Conservation (phyloP, 2,888 invertebrate species). For the Pinctada fucata region DNA sequence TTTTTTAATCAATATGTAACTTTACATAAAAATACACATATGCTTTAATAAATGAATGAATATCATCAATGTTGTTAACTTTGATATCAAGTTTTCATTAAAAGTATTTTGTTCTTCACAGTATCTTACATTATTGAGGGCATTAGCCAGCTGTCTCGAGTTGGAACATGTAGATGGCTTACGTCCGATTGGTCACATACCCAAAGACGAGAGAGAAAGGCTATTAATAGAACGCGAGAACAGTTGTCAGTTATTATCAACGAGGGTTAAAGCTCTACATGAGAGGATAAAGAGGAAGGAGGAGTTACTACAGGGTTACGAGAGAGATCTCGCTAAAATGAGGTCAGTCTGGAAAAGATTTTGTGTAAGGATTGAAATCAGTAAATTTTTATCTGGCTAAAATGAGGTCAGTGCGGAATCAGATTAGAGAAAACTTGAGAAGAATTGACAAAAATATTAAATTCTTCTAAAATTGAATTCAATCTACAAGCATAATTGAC, state of each 20-base stretch:
- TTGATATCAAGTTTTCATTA: too few relatives aligned
- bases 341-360: conserved; percentile 53
- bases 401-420: too few relatives aligned
- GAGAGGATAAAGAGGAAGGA: conserved; percentile 74
- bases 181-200: conserved; percentile 74
- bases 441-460: too few relatives aligned
- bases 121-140: conserved; percentile 71
- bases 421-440: too few relatives aligned
- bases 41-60: too few relatives aligned
- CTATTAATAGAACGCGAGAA: conserved; percentile 68
- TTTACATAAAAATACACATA: too few relatives aligned
- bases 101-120: conserved; percentile 39
- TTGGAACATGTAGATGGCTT: conserved; percentile 71
- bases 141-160: conserved; percentile 68
- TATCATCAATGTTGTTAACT: too few relatives aligned
- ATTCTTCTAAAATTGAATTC: too few relatives aligned
- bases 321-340: conserved; percentile 75
- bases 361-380: too few relatives aligned
- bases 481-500: too few relatives aligned
- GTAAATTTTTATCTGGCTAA: too few relatives aligned
- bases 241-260: conserved; percentile 65
- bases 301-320: conserved; percentile 75
- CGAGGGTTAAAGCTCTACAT: conserved; percentile 65
- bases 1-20: too few relatives aligned
- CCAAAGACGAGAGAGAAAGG: conserved; percentile 70